Percentiles rank a stretch among this genome's conserved stretches.
Conservation (phyloP, 2,797 vertebrate genomes). For the Microctenopoma stevenorrisi region DNA sequence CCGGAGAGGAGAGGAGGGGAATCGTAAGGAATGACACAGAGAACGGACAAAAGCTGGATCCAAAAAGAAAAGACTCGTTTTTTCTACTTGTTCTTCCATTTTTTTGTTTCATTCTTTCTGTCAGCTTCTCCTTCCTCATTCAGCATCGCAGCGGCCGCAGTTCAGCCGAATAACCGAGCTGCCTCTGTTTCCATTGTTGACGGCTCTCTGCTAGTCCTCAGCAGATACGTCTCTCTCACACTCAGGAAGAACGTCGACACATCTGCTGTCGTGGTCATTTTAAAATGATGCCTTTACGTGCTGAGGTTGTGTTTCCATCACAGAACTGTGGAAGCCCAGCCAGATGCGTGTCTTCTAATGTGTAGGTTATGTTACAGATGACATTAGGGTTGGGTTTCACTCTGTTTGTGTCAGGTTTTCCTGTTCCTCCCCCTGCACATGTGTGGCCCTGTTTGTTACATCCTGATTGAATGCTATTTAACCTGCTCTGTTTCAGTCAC, state of each 20-base stretch:
- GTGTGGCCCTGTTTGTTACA: too few relatives aligned
- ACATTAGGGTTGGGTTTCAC: too few relatives aligned
- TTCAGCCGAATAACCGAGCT: constrained; percentile 27
- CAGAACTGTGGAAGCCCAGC: too few relatives aligned
- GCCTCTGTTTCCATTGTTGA: constrained; percentile 15
- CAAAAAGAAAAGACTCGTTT: constrained; percentile 25
- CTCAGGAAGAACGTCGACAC: constrained; percentile 4
- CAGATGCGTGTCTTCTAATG: too few relatives aligned
- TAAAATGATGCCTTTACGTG: neutral
- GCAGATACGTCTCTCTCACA: neutral
- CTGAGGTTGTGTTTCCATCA: neutral
- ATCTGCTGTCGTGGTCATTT: neutral
- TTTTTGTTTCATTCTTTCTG: constrained; percentile 25
- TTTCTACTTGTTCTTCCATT: constrained; percentile 20
- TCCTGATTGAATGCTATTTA: too few relatives aligned
- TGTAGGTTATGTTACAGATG: too few relatives aligned
- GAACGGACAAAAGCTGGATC: constrained; percentile 28
- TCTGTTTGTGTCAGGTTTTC: too few relatives aligned
- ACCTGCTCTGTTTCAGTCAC: too few relatives aligned
- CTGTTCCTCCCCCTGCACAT: too few relatives aligned
- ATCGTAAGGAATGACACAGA: constrained; percentile 5
- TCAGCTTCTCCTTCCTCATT: constrained; percentile 4
- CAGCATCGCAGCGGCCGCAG: constrained; percentile 13
- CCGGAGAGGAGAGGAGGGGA: constrained; percentile 38
- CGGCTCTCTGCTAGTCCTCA: constrained; percentile 19